Base-by-base conservation (phyloP, 2,888 invertebrate genomes). In the Caenorhabditis angaria region DNA sequence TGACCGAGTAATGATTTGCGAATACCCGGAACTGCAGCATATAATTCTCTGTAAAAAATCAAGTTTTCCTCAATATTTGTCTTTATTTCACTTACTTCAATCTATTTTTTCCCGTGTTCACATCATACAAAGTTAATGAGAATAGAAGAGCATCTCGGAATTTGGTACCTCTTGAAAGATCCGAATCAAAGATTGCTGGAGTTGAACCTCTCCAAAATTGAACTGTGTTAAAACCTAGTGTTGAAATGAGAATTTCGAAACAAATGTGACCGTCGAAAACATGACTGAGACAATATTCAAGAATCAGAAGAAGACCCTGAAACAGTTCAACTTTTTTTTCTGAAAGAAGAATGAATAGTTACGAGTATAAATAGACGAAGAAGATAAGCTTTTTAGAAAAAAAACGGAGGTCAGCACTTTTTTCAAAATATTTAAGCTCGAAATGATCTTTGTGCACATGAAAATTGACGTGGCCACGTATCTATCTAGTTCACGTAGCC, bases 11-110 rank as follows among this genome's bases (percentile, higher is more conserved):
- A 70, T 3, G 83, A 83, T 60, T 85, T 82, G 24, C 86, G 76
- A 28, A 87, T 75, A 4, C 87, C 87, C 1, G 87, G 87, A 0
- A 87, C 86, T 3, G 87, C 87, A 5, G 87, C 87, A 66, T 86
- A 87, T 14, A 87, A 68, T 61, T 87, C 87, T 67, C 85, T 85
- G 54, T n/a, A n/a, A 12, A 29, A 48, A 62, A 35, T 62, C 22
- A 29, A 56, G 14, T 32, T 29, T n/a, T 55, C 22, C 51, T 2
- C 12, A 58, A 48, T n/a, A 29, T 28, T 8, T 51, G n/a, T n/a
- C n/a, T n/a, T n/a, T n/a, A n/a, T n/a, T n/a, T n/a, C n/a, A 56
- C 77, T 27, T 51, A 85, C 86, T 77, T 80, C 47, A 87, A 65
- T 65, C 86, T 72, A 67, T 76, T 86, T 56, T 81, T 82, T 20